phyloP scores from a whole-genome alignment of 92 coral and sea anemone genomes.

The Micromussa lordhowensis region DNA sequence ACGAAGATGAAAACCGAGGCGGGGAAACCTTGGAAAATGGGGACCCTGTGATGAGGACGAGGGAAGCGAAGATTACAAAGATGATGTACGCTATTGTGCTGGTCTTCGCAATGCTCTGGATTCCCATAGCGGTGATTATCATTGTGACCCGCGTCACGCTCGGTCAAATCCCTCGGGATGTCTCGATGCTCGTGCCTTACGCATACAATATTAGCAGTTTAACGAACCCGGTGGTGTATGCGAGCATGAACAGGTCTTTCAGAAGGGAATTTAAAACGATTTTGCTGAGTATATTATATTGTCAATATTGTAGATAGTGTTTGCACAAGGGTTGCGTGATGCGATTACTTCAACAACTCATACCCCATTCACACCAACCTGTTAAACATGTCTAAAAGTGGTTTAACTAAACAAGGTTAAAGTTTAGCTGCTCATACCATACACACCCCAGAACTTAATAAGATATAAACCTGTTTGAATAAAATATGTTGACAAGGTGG shows the following conservation, averaged over 20 bases:
- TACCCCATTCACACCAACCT: too few species aligned
- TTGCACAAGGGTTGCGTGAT: neutral
- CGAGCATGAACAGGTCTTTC: constrained; percentile 24
- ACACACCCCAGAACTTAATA: too few species aligned
- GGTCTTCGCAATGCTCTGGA: constrained; percentile 22
- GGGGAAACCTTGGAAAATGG: neutral
- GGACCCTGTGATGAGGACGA: neutral
- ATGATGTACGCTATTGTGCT: constrained; percentile 38
- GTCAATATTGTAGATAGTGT: neutral
- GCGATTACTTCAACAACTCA: neutral
- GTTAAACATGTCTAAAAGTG: too few species aligned
- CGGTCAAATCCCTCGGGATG: constrained; percentile 12
- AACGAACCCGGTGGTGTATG: constrained; percentile 32
- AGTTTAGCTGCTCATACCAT: too few species aligned
- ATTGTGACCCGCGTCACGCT: constrained; percentile 4
- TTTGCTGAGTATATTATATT: neutral
- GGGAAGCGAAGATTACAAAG: constrained; percentile 36
- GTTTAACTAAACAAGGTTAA: too few species aligned
- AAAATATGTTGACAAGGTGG: too few species aligned
- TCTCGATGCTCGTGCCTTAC: constrained; percentile 26
- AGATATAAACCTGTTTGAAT: too few species aligned
- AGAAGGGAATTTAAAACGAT: constrained; percentile 24
- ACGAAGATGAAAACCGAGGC: neutral
- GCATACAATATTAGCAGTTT: constrained; percentile 5
- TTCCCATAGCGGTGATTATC: neutral